These are phyloP conservation scores for Epinotia ramella DNA, from an alignment of 2,888 invertebrate genomes.

Conservation along the genomic window DNA sequence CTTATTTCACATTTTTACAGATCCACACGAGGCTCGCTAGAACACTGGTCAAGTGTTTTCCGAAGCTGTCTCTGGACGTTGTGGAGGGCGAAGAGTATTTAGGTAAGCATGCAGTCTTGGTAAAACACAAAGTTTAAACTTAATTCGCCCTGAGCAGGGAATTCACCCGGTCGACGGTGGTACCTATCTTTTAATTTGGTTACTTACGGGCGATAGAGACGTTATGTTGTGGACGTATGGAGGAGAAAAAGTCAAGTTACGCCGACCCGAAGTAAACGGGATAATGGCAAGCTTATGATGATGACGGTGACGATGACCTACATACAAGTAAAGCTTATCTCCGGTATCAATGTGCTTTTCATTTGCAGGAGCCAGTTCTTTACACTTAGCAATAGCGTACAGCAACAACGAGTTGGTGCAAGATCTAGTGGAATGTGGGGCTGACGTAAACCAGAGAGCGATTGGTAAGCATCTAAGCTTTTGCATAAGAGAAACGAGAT, in stretches of 20 bases:
- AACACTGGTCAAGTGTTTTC: constrained; percentile 95
- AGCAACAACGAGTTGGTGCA: constrained; percentile 98
- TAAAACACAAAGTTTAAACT: no score
- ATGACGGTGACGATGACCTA: no score
- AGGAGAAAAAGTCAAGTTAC: no score
- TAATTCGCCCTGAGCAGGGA: no score
- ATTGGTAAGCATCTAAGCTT: constrained; percentile 85
- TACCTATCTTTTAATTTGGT: no score
- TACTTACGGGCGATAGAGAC: no score
- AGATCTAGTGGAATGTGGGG: constrained; percentile 96
- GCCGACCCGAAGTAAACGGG: no score
- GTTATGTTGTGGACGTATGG: no score
- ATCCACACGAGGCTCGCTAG: constrained; percentile 93
- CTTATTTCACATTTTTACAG: constrained; percentile 56
- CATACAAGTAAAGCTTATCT: background rate
- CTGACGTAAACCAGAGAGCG: constrained; percentile 96
- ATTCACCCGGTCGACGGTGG: no score
- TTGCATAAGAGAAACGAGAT: no score
- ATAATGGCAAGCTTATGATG: no score
- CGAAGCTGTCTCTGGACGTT: constrained; percentile 95
- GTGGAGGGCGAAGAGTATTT: constrained; percentile 99
- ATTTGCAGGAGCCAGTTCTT: constrained; percentile 92
- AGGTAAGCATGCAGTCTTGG: constrained; percentile 79
- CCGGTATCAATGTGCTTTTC: background rate
- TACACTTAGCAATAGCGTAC: constrained; percentile 98